Evolutionary conservation across 2,113 vertebrate species (phyloP), one percentile per base, ranked within the genome.

Genomic region (Elanus axillaris): DNA sequence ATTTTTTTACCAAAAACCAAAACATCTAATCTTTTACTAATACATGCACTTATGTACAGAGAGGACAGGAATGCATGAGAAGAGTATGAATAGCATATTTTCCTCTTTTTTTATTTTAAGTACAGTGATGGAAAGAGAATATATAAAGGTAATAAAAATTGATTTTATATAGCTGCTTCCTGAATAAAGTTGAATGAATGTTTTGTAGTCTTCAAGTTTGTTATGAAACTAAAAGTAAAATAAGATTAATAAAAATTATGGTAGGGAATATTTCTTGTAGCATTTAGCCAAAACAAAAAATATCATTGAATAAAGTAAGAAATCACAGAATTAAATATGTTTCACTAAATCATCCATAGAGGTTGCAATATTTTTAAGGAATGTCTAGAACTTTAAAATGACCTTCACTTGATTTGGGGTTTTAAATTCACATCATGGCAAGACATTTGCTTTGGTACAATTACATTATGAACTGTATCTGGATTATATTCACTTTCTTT

Each of bases 401-500:
- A 86, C 66, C 36, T 96, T 93, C 29, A 64, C 4, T 66, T 58
- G 32, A 75, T 87, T 73, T 66, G 5, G 6, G 27, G 2, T 58
- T 83, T 86, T 83, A 73, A 94, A 88, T 38, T 76, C 67, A 69
- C 26, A 62, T 47, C 53, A 50, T 50, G 45, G 32, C 10, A 76
- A 94, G 66, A 78, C 8, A 90, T 94, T 94, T 93, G 60, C 69
- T 43, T 75, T 95, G 32, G 48, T 85, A 31, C 31, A 68, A 87
- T 78, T 82, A 64, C 34, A 68, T 87, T 88, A 68, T 85, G 40
- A 96, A 80, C 42, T 64, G 9, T 58, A 52, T 59, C 88, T 96
- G 82, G 85, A 63, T 85, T 86, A 79, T 59, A 62, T 47, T 93
- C 5, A 21, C 38, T 76, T 88, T 88, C 81, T 94, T 96, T 89